Evolutionary conservation across 1,140 invertebrate genomes (phyloP).

Genomic region (Ips nitidus): DNA sequence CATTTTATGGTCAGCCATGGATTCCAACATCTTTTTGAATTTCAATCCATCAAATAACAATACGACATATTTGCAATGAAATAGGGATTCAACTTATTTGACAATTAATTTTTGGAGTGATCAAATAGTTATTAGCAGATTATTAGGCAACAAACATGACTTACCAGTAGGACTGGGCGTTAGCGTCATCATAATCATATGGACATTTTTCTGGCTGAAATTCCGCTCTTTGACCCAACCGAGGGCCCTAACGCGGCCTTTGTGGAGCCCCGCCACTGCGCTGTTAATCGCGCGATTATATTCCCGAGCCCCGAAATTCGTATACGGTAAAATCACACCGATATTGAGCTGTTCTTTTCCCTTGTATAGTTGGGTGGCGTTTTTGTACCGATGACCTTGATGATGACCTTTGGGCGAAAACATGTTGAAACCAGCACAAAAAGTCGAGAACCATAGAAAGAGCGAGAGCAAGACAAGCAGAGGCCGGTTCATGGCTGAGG

Average conservation of each 20-base stretch:
- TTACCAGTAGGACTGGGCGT: constrained; percentile 77
- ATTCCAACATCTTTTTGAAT: too few relatives aligned
- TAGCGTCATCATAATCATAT: constrained; percentile 67
- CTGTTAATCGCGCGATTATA: constrained; percentile 68
- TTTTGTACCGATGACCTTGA: background rate
- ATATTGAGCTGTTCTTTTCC: constrained; percentile 52
- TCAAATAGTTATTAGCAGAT: too few relatives aligned
- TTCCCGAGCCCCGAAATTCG: constrained; percentile 65
- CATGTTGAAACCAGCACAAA: background rate
- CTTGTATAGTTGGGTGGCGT: background rate
- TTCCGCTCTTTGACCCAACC: constrained; percentile 65
- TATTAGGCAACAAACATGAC: background rate
- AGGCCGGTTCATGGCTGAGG: background rate
- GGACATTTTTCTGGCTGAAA: constrained; percentile 64
- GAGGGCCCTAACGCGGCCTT: constrained; percentile 58
- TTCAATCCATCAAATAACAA: too few relatives aligned
- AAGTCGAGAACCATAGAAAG: background rate
- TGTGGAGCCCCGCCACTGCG: constrained; percentile 62
- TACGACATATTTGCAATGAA: too few relatives aligned
- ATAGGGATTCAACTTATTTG: too few relatives aligned
- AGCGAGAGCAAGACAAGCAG: background rate
- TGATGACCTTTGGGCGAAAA: constrained; percentile 11
- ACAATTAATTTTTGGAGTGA: too few relatives aligned
- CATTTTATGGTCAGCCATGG: too few relatives aligned
- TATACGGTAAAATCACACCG: constrained; percentile 67